Base-by-base conservation (phyloP, 1,140 invertebrate species). In the Coptotermes formosanus region DNA sequence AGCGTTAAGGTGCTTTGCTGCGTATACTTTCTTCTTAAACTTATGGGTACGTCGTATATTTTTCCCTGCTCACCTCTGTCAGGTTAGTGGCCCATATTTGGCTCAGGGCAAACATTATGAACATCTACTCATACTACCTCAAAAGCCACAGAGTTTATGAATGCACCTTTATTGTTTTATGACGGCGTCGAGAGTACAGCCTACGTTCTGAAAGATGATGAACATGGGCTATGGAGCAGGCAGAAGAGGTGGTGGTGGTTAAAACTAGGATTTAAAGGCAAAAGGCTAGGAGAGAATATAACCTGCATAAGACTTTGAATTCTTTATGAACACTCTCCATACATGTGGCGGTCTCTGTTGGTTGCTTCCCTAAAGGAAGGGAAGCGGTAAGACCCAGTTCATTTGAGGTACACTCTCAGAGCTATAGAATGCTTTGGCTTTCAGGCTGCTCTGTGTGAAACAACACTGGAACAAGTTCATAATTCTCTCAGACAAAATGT, bases 161-260 rank as follows among this genome's bases (percentile, higher is more conserved):
- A 75, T n/a, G n/a, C 64, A 75, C 64, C 64, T 75, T 75, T 75
- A 75, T 75, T 75, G 64, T 75, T 75, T 75, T 75, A 75, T 75
- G 64, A 75, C 64, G 64, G 25, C n/a, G 25, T 75, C 25, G 64
- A 75, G 64, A 75, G 64, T 75, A 30, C 25, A 75, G 64, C n/a
- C 25, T 30, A 75, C 64, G 64, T 75, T 75, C 64, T 11, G 64
- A 75, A 75, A 75, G 25, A 75, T 75, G 64, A 75, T 75, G 64
- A 75, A 75, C n/a, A 75, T 30, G 64, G 64, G 64, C n/a, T 75
- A 75, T 6, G 38, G 64, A 75, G 64, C 6, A 30, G 64, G 64
- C 14, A 30, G 64, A 75, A 75, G 64, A 75, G 64, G n/a, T 16
- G 64, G 64, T 75, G 59, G 16, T 64, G 64, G 64, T 75, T 75